These are phyloP conservation scores for Eutrigla gurnardus DNA, from an alignment of 2,797 vertebrate species.

Conservation along the genomic window DNA sequence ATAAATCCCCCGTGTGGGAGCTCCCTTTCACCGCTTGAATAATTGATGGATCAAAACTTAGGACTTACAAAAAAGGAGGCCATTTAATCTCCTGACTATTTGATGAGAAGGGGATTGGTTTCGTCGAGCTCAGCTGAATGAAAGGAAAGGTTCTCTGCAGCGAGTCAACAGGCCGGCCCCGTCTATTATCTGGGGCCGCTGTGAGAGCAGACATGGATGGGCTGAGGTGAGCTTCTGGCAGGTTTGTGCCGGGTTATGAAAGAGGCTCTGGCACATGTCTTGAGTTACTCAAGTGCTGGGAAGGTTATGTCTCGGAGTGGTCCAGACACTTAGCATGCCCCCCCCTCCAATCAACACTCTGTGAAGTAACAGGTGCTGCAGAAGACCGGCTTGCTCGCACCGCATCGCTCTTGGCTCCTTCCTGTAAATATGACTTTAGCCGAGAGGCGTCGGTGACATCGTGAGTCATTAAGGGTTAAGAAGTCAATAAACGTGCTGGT, in stretches of 20 bases:
- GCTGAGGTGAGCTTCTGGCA: conserved; percentile 61
- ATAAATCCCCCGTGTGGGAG: conserved; percentile 75
- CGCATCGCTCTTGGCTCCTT: conserved; percentile 65
- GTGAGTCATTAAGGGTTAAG: conserved; percentile 63
- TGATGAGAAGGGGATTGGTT: conserved; percentile 76
- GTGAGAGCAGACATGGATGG: conserved; percentile 55
- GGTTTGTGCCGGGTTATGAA: conserved; percentile 65
- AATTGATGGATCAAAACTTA: conserved; percentile 83
- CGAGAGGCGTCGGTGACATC: conserved; percentile 71
- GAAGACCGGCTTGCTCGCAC: conserved; percentile 55
- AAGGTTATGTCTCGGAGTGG: conserved; percentile 54
- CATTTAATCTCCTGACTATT: conserved; percentile 85
- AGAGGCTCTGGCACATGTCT: conserved; percentile 67
- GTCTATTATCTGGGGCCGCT: conserved; percentile 47
- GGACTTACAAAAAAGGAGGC: conserved; percentile 83
- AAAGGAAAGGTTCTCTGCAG: conserved; percentile 52
- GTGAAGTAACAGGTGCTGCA: conserved; percentile 69
- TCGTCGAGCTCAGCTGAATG: conserved; percentile 69
- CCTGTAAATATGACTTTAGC: conserved; percentile 73
- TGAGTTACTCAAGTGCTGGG: conserved; percentile 65
- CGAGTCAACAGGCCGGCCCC: conserved; percentile 26
- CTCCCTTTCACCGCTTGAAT: conserved; percentile 81
- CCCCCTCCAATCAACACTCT: conserved; percentile 67
- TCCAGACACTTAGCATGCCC: conserved; percentile 67
- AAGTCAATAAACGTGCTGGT: conserved; percentile 66